Evolutionary conservation across 2,888 invertebrate species (phyloP), one percentile per base, ranked within the genome.

Genomic region (Drosophila lacicola): DNA sequence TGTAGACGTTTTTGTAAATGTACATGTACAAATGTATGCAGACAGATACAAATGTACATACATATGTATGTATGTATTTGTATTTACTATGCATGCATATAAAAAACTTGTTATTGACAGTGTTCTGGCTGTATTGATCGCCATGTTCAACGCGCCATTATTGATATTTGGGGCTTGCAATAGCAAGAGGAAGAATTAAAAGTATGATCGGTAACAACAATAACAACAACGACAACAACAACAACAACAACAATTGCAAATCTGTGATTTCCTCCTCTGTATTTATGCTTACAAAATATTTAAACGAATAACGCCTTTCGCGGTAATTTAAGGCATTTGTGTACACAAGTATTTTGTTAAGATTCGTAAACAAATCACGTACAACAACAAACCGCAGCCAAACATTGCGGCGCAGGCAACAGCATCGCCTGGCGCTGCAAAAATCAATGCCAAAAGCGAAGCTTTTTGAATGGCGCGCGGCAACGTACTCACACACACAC

Each of bases 331-430:
- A 81, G 70, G 53, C 74, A 87, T 78, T 78, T 88, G 61, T 74
- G 62, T 79, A 55, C 62, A 67, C 46, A 41, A 50, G 78, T 82
- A 83, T 72, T 84, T 81, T 69, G 85, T 84, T 88, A 84, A 88
- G 82, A 74, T 87, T 83, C 85, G 71, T 88, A 89, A 89, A 89
- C 89, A 83, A 89, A 83, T 83, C 82, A 83, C 89, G 89, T 89
- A 67, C 65, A 81, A 70, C 70, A 75, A 73, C 83, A 86, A 80
- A 58, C 41, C 25, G 39, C 39, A 34, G 39, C 58, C 58, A 54
- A 49, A 62, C 56, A 54, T 58, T 50, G 25, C 63, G 44, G 46
- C 29, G 55, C 53, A 45, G 37, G 21, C 62, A 50, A 44, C 60
- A 50, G 45, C 41, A 53, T 44, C 54, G 51, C 41, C 36, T 19